Conservation (phyloP, 2,113 vertebrate species). For the Corynorhinus townsendii region DNA sequence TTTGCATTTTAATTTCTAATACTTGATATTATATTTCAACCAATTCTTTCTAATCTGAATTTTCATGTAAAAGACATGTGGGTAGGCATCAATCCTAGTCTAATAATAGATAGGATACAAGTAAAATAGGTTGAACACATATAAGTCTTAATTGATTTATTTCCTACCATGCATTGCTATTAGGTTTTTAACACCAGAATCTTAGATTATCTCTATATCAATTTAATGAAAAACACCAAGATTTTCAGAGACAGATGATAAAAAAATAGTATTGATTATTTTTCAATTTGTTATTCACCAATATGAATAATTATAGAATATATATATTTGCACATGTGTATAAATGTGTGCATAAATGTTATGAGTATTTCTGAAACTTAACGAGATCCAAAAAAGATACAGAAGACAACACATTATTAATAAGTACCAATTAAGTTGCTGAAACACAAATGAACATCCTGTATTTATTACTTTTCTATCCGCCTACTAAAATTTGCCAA, state of each 20-base stretch:
- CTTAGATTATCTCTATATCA: conserved; percentile 26
- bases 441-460: conserved; percentile 55
- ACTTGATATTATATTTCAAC: background rate
- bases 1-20: background rate
- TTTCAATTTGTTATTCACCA: background rate
- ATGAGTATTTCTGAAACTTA: conserved; percentile 34
- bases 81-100: background rate
- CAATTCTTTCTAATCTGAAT: background rate
- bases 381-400: background rate
- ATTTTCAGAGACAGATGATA: conserved; percentile 4
- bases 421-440: conserved; percentile 52
- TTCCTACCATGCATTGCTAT: background rate
- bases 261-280: conserved; percentile 45
- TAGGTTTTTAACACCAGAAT: background rate
- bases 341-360: background rate
- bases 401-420: conserved; percentile 48
- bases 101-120: background rate
- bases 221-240: conserved; percentile 37
- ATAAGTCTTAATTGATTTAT: background rate
- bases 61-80: background rate
- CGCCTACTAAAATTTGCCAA: conserved; percentile 62
- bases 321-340: background rate
- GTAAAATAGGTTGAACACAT: background rate
- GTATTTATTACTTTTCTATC: conserved; percentile 60
- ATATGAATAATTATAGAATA: background rate